phyloP scores from a whole-genome alignment of 2,888 invertebrate genomes.

The Zygaena filipendulae region DNA sequence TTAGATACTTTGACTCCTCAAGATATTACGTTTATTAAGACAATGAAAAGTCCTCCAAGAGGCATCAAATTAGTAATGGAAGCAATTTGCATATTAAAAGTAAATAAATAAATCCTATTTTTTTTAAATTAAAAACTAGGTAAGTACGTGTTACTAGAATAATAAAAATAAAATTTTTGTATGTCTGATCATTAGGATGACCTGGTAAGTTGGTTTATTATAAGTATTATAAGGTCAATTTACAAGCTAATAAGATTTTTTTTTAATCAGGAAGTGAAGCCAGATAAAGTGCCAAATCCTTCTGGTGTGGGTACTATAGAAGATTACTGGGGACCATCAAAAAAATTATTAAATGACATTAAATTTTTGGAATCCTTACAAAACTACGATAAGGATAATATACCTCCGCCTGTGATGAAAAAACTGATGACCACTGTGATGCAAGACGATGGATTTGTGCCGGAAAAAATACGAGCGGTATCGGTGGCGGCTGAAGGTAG shows the following conservation, averaged over 20 bases:
- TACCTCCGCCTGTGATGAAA: slow-evolving; percentile 84
- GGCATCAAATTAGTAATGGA: slow-evolving; percentile 94
- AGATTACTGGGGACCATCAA: slow-evolving; percentile 94
- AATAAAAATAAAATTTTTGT: not conserved
- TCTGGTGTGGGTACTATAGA: slow-evolving; percentile 86
- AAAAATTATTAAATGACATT: slow-evolving; percentile 88
- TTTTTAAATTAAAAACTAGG: slow-evolving; percentile 24
- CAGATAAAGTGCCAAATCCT: slow-evolving; percentile 86
- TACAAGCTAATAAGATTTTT: slow-evolving; percentile 2
- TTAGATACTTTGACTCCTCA: slow-evolving; percentile 89
- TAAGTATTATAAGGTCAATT: not conserved
- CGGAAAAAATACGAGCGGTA: slow-evolving; percentile 87
- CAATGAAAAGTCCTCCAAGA: slow-evolving; percentile 96
- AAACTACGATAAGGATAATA: slow-evolving; percentile 94
- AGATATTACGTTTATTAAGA: slow-evolving; percentile 93
- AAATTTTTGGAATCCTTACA: slow-evolving; percentile 91
- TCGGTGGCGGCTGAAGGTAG: slow-evolving; percentile 90
- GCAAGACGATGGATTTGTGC: slow-evolving; percentile 88
- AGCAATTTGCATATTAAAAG: slow-evolving; percentile 92
- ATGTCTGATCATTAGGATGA: not conserved
- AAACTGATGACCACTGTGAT: slow-evolving; percentile 84
- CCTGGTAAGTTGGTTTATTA: not conserved
- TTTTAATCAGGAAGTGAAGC: slow-evolving; percentile 84
- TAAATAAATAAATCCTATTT: slow-evolving; percentile 23
- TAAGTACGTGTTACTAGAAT: slow-evolving; percentile 24